Conservation (phyloP, 2,113 vertebrate genomes). For the Trachemys scripta region DNA sequence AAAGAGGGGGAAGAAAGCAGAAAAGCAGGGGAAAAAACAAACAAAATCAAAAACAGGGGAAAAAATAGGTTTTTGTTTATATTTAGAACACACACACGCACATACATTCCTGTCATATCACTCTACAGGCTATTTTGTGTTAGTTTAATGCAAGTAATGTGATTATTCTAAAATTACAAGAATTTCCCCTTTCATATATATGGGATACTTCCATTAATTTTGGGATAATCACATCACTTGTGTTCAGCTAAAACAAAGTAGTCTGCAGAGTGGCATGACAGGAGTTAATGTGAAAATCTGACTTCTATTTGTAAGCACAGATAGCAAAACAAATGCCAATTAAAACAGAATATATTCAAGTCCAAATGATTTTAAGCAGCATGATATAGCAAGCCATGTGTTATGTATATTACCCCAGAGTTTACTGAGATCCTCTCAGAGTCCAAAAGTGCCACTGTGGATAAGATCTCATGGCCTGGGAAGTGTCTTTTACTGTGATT, state of each 20-base stretch:
- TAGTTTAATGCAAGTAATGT: neutral
- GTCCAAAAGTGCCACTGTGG: neutral
- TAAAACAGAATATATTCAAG: slow-evolving; percentile 51
- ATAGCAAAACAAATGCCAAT: slow-evolving; percentile 36
- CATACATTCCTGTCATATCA: slow-evolving; percentile 65
- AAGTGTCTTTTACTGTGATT: neutral
- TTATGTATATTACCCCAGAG: slow-evolving; percentile 5
- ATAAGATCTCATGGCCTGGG: neutral
- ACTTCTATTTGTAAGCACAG: slow-evolving; percentile 31
- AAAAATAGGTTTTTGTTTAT: neutral
- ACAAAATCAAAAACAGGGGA: neutral
- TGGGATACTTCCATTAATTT: neutral
- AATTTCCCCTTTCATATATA: neutral
- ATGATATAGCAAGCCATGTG: neutral
- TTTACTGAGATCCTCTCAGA: neutral
- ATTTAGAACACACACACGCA: neutral
- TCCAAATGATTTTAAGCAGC: slow-evolving; percentile 18
- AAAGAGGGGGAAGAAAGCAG: neutral
- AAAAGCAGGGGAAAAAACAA: neutral
- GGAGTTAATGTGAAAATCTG: slow-evolving; percentile 65
- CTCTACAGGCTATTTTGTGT: slow-evolving; percentile 4
- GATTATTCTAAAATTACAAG: neutral
- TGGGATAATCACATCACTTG: neutral
- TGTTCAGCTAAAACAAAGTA: slow-evolving; percentile 11
- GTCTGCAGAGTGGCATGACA: slow-evolving; percentile 34